These are phyloP conservation scores for Mus minutoides DNA, from an alignment of 2,797 vertebrate species.

Conservation along the genomic window DNA sequence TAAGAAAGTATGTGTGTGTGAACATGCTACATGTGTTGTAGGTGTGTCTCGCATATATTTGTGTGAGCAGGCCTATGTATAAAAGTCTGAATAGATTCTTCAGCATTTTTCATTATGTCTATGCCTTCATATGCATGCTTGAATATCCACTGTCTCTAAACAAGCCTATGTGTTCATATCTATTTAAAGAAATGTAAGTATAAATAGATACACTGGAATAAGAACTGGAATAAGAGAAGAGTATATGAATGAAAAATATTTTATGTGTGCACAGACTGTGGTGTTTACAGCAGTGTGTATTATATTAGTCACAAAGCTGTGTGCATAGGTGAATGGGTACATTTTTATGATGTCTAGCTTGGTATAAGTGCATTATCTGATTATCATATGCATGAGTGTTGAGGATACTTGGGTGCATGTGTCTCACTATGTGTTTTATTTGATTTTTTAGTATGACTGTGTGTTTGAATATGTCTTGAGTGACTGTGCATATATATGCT, in stretches of 20 bases:
- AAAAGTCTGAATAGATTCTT: constrained; percentile 59
- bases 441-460: constrained; percentile 53
- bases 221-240: constrained; percentile 45
- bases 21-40: constrained; percentile 18
- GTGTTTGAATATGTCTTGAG: constrained; percentile 21
- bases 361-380: constrained; percentile 41
- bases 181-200: constrained; percentile 51
- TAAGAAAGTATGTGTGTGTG: neutral
- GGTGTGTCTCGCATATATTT: constrained; percentile 29
- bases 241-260: constrained; percentile 56
- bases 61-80: constrained; percentile 48
- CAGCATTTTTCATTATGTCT: constrained; percentile 62
- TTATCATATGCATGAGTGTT: constrained; percentile 57
- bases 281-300: neutral
- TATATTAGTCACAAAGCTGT: constrained; percentile 22
- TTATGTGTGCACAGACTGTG: constrained; percentile 4
- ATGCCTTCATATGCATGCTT: constrained; percentile 28
- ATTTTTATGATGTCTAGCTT: constrained; percentile 58
- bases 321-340: constrained; percentile 22
- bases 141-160: constrained; percentile 35
- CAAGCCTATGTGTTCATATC: constrained; percentile 9
- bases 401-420: constrained; percentile 41
- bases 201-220: constrained; percentile 39
- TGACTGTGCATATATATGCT: constrained; percentile 46
- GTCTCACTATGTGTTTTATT: constrained; percentile 58